A percentile compares a stretch with the other conserved stretches of the same genome.
Evolutionary conservation across 1,140 invertebrate species (phyloP).

Genomic region (Cherax quadricarinatus): DNA sequence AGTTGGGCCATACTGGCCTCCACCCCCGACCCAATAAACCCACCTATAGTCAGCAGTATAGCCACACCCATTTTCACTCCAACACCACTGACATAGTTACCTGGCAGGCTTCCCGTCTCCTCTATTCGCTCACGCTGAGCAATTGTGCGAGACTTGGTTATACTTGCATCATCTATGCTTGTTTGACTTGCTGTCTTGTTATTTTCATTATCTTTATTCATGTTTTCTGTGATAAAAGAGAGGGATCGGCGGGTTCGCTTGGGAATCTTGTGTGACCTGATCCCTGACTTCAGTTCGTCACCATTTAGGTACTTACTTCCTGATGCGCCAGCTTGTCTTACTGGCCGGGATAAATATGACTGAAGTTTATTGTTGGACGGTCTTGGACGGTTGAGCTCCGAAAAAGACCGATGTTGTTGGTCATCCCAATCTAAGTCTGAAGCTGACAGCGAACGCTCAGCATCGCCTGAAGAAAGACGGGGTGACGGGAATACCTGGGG

Average conservation of each 20-base stretch:
- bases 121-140: neutral
- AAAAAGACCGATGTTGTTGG: neutral
- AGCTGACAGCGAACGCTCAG: neutral
- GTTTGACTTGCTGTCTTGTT: neutral
- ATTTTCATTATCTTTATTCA: neutral
- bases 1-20: constrained; percentile 54
- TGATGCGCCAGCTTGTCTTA: neutral
- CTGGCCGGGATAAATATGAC: neutral
- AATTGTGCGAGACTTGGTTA: neutral
- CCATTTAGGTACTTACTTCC: neutral
- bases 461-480: neutral
- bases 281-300: neutral
- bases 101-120: neutral
- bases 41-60: constrained; percentile 23
- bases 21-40: constrained; percentile 38
- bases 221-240: neutral
- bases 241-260: neutral
- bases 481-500: neutral
- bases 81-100: neutral
- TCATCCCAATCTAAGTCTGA: neutral
- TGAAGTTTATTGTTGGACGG: neutral
- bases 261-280: neutral
- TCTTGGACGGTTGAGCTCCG: neutral
- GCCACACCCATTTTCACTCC: constrained; percentile 27
- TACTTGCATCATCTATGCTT: neutral